Evolutionary conservation across 1,140 invertebrate genomes (phyloP).

Genomic region (Drosophila neocordata): DNA sequence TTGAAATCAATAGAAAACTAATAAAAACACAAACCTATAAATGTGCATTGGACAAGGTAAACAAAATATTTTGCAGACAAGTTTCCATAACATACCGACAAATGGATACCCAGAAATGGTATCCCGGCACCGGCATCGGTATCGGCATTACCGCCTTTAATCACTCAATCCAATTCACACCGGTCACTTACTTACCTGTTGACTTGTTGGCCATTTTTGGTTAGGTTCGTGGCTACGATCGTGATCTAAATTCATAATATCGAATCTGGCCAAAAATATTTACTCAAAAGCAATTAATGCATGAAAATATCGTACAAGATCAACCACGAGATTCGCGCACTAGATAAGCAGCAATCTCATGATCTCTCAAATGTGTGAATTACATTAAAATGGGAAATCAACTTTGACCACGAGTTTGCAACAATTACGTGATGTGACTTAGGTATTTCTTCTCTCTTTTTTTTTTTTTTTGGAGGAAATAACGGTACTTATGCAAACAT

Average conservation of each 20-base stretch:
- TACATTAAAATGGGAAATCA: conserved; percentile 37
- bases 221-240: conserved; percentile 41
- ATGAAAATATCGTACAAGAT: conserved; percentile 70
- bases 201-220: conserved; percentile 52
- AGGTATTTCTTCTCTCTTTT: background rate
- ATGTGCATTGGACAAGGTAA: conserved; percentile 40
- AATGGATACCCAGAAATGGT: background rate
- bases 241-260: conserved; percentile 67
- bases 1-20: conserved; percentile 67
- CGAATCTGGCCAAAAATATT: conserved; percentile 27
- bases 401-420: background rate
- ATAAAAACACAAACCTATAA: conserved; percentile 64
- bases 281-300: conserved; percentile 60
- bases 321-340: conserved; percentile 20
- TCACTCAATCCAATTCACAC: conserved; percentile 75
- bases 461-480: background rate
- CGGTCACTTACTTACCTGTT: conserved; percentile 25
- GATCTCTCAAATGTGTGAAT: conserved; percentile 43
- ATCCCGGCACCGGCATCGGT: background rate
- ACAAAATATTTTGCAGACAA: conserved; percentile 37
- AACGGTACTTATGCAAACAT: background rate
- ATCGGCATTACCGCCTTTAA: conserved; percentile 36
- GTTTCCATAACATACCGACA: conserved; percentile 22
- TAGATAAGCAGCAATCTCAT: conserved; percentile 21
- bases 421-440: conserved; percentile 4